phyloP scores from a whole-genome alignment of 2,888 invertebrate genomes.

The Amblyjoppa fuscipennis region DNA sequence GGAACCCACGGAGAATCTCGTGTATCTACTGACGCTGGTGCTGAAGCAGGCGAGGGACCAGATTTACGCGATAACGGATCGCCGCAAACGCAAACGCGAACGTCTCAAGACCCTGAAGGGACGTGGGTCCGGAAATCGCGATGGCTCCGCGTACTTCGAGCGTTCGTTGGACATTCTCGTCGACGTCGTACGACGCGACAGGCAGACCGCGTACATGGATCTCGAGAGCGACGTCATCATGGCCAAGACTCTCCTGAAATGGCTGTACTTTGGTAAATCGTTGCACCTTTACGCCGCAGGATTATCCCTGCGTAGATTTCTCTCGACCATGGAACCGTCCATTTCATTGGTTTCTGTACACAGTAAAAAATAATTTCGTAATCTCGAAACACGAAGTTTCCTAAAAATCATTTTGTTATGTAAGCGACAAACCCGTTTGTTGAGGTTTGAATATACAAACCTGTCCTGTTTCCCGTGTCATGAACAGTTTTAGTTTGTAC shows the following conservation, averaged over 20 bases:
- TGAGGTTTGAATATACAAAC: no score
- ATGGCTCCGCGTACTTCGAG: slow-evolving; percentile 84
- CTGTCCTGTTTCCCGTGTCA: no score
- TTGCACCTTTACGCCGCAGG: not conserved
- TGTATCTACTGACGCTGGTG: slow-evolving; percentile 88
- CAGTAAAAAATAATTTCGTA: no score
- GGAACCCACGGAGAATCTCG: slow-evolving; percentile 87
- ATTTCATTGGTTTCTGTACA: no score
- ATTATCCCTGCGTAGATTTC: not conserved
- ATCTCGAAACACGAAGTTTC: no score
- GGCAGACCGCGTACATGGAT: slow-evolving; percentile 86
- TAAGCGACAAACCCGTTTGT: no score
- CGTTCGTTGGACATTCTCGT: slow-evolving; percentile 87
- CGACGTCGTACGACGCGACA: slow-evolving; percentile 88
- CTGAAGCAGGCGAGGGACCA: slow-evolving; percentile 89
- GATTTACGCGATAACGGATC: slow-evolving; percentile 72
- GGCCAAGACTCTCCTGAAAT: slow-evolving; percentile 88
- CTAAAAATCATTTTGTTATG: no score
- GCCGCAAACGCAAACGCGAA: slow-evolving; percentile 65
- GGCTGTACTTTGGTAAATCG: slow-evolving; percentile 86
- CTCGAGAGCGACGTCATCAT: slow-evolving; percentile 85
- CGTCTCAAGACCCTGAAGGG: slow-evolving; percentile 53
- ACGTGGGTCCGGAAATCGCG: slow-evolving; percentile 70
- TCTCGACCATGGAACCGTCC: not conserved
- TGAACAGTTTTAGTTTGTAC: no score